Conservation (phyloP, 2,888 invertebrate genomes). For the Bugula neritina region DNA sequence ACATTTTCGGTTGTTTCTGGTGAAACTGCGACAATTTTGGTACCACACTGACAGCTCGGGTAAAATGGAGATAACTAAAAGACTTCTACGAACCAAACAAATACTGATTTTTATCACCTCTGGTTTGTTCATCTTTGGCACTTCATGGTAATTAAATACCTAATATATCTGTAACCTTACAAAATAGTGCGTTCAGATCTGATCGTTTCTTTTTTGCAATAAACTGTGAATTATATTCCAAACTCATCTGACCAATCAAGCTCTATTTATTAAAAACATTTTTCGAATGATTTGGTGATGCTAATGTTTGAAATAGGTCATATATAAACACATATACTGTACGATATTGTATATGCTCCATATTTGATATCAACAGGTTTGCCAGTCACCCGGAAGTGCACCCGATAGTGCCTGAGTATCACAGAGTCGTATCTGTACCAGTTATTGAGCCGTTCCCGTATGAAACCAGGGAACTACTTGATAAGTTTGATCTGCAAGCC, state of each 20-base stretch:
- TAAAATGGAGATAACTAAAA: neutral
- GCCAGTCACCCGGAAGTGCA: neutral
- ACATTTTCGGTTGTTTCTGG: neutral
- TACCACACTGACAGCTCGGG: neutral
- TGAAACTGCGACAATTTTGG: slow-evolving; percentile 15
- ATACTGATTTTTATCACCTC: slow-evolving; percentile 21
- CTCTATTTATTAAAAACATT: neutral
- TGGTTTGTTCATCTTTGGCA: slow-evolving; percentile 1
- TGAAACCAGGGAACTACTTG: neutral
- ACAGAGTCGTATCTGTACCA: neutral
- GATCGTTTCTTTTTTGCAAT: too few relatives aligned
- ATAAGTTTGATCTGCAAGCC: neutral
- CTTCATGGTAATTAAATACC: slow-evolving; percentile 61
- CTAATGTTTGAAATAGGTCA: too few relatives aligned
- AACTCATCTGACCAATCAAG: neutral
- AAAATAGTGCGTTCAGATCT: too few relatives aligned
- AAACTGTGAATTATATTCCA: neutral
- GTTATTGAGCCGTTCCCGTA: neutral
- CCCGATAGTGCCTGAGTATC: neutral
- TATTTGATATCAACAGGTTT: too few relatives aligned
- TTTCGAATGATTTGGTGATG: too few relatives aligned
- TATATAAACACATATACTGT: too few relatives aligned
- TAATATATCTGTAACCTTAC: too few relatives aligned
- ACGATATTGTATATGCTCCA: too few relatives aligned
- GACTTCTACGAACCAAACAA: slow-evolving; percentile 7